Evolutionary conservation across 2,113 vertebrate genomes (phyloP).

Genomic region (Megaleporinus macrocephalus): DNA sequence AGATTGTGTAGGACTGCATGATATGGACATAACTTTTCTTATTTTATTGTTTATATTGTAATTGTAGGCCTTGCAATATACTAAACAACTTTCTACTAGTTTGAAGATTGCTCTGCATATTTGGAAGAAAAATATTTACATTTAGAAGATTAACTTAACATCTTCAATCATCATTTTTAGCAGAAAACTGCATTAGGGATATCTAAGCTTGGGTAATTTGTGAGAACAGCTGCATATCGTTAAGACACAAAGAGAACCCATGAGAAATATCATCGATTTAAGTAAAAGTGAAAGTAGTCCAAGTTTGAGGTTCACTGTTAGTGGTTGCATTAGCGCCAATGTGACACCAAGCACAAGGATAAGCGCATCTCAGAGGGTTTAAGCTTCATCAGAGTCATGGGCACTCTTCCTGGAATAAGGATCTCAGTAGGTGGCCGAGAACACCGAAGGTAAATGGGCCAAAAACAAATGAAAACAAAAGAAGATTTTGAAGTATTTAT

Average conservation of each 20-base stretch:
- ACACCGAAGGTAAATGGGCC: neutral
- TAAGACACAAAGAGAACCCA: neutral
- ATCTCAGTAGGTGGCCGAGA: neutral
- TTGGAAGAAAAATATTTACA: too few relatives aligned
- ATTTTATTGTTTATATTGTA: too few relatives aligned
- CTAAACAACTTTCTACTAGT: too few relatives aligned
- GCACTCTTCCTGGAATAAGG: conserved; percentile 61
- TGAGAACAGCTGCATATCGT: neutral
- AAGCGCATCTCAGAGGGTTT: conserved; percentile 63
- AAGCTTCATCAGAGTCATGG: conserved; percentile 56
- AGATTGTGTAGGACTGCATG: too few relatives aligned
- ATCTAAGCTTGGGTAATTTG: neutral
- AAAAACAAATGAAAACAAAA: neutral
- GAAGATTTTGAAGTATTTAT: neutral
- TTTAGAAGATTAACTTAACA: neutral
- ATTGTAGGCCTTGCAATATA: too few relatives aligned
- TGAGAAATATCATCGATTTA: neutral
- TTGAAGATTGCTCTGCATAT: neutral
- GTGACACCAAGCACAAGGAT: conserved; percentile 51
- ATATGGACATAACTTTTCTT: too few relatives aligned
- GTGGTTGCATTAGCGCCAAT: conserved; percentile 4
- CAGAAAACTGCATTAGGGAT: neutral
- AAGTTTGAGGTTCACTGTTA: neutral
- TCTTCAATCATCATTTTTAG: too few relatives aligned
- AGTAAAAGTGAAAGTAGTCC: neutral